Percentiles rank a stretch among this genome's conserved stretches.
These are phyloP conservation scores for Lamellibrachia satsuma DNA, from an alignment of 2,888 invertebrate species.

Conservation along the genomic window DNA sequence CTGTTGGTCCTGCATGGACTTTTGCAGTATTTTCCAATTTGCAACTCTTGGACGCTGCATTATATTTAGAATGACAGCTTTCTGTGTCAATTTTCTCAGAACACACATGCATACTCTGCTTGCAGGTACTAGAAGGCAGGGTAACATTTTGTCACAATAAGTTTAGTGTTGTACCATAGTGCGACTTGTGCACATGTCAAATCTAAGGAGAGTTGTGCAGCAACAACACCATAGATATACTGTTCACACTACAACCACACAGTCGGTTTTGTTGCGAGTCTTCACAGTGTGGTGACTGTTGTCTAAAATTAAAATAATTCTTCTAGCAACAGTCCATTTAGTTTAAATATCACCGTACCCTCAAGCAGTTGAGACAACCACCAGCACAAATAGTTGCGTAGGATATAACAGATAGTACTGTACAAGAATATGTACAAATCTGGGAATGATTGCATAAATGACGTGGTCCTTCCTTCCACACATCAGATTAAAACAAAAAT, in stretches of 20 bases:
- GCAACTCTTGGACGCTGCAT: background rate
- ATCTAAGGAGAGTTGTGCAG: background rate
- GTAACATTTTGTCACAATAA: background rate
- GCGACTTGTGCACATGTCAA: background rate
- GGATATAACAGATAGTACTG: background rate
- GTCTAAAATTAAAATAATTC: background rate
- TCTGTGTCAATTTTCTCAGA: background rate
- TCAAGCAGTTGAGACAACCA: background rate
- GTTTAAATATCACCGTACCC: background rate
- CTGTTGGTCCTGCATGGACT: background rate
- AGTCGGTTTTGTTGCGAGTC: background rate
- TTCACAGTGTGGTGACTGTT: background rate
- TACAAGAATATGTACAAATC: background rate
- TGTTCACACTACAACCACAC: background rate
- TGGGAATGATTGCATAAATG: background rate
- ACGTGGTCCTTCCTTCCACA: background rate
- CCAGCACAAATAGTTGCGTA: background rate
- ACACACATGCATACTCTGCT: background rate
- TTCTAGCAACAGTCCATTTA: background rate
- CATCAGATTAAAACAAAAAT: background rate
- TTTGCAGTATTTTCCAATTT: slow-evolving; percentile 3
- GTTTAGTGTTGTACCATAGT: background rate
- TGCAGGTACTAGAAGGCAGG: background rate
- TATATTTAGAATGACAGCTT: slow-evolving; percentile 1
- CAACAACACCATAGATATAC: background rate